Percentiles rank a stretch among this genome's conserved stretches.
phyloP scores from a whole-genome alignment of 35 echinoderm and acorn worm species.

The Eucidaris tribuloides region DNA sequence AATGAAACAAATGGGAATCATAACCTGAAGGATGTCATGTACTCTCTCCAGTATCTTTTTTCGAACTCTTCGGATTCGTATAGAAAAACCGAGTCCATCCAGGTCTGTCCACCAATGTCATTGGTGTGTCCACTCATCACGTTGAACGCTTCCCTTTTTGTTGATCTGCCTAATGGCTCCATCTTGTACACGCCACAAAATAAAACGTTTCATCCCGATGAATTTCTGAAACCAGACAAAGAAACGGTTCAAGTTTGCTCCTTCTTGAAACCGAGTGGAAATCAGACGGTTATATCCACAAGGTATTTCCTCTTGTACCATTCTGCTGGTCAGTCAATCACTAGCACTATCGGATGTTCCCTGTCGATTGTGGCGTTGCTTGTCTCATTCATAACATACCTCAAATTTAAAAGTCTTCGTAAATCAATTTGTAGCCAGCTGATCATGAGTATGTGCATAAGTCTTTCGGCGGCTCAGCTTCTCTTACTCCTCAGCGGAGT shows the following conservation, averaged over 20 bases:
- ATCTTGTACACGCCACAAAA: not conserved
- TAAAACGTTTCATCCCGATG: not conserved
- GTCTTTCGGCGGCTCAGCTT: constrained; percentile 28
- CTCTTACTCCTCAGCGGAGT: constrained; percentile 22
- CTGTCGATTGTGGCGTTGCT: not conserved
- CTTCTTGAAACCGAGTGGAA: not conserved
- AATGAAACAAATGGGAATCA: not conserved
- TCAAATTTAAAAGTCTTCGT: constrained; percentile 14
- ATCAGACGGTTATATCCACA: not conserved
- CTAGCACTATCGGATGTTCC: not conserved
- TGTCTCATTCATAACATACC: constrained; percentile 28
- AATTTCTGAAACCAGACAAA: not conserved
- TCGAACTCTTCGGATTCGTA: not conserved
- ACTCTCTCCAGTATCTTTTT: not conserved
- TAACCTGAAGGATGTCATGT: not conserved
- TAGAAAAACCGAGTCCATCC: not conserved
- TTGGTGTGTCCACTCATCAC: not conserved
- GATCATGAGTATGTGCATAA: constrained; percentile 18
- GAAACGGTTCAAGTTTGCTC: not conserved
- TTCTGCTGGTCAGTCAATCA: not conserved
- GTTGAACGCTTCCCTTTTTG: not conserved
- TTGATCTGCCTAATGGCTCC: not conserved
- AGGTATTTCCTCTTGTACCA: not conserved
- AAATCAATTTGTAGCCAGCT: constrained; percentile 15
- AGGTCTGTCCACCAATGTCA: no score